These are phyloP conservation scores for Montipora capricornis DNA, from an alignment of 64 coral and sea anemone species.

Conservation along the genomic window DNA sequence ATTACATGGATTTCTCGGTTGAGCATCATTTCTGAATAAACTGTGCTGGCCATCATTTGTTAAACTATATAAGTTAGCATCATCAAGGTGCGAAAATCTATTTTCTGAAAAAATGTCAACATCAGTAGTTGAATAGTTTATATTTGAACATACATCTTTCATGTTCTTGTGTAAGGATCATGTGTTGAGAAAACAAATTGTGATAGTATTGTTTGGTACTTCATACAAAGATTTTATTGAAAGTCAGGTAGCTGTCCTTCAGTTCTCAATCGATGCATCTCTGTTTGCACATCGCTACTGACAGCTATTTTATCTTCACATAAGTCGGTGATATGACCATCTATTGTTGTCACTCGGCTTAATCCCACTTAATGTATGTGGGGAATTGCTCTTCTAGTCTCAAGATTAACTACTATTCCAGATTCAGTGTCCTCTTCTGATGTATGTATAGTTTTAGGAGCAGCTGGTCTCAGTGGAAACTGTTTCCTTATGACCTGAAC, in stretches of 20 bases:
- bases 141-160: neutral
- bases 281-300: neutral
- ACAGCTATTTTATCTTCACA: constrained; percentile 67
- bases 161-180: neutral
- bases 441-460: constrained; percentile 59
- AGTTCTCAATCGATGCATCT: neutral
- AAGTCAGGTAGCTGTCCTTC: constrained; percentile 10
- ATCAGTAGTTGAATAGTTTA: neutral
- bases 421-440: constrained; percentile 66
- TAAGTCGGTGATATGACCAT: constrained; percentile 40
- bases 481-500: constrained; percentile 74
- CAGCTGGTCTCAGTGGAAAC: constrained; percentile 75
- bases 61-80: constrained; percentile 49
- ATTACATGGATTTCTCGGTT: constrained; percentile 31
- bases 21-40: constrained; percentile 69
- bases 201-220: neutral
- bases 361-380: constrained; percentile 63
- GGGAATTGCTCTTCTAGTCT: constrained; percentile 59
- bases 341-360: constrained; percentile 50
- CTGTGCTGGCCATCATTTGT: neutral
- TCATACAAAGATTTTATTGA: neutral
- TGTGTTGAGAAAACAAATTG: too few species aligned
- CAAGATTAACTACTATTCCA: constrained; percentile 65
- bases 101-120: constrained; percentile 40
- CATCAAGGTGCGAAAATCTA: constrained; percentile 31